A percentile compares a stretch with the other conserved stretches of the same genome.
Conservation (phyloP, 1,140 invertebrate species). For the Spodoptera litura region DNA sequence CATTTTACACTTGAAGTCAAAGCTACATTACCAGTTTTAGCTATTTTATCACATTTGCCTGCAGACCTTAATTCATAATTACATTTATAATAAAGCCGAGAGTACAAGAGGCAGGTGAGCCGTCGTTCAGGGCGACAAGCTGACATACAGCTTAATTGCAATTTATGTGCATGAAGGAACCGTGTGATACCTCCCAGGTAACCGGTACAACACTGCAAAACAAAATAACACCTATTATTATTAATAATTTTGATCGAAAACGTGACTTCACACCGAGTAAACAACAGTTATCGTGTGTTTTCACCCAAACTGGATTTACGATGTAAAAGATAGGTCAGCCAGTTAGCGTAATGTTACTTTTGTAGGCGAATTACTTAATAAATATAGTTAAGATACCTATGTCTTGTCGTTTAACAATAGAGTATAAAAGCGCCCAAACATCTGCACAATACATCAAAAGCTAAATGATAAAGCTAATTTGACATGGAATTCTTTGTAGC, state of each 20-base stretch:
- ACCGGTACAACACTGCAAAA: neutral
- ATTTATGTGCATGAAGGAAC: conserved; percentile 55
- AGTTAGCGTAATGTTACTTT: too few relatives aligned
- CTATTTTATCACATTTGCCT: conserved; percentile 32
- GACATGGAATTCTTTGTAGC: conserved; percentile 48
- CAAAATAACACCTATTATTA: neutral
- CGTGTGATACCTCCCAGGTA: conserved; percentile 18
- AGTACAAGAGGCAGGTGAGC: conserved; percentile 15
- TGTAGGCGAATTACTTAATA: too few relatives aligned
- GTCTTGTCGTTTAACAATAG: too few relatives aligned
- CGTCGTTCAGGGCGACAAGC: conserved; percentile 18
- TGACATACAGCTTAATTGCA: conserved; percentile 57
- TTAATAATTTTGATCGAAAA: too few relatives aligned
- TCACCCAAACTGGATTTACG: neutral
- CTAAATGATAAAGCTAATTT: conserved; percentile 51
- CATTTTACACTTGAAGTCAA: conserved; percentile 4
- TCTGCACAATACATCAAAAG: conserved; percentile 41
- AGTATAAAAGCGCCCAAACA: neutral
- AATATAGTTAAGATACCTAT: too few relatives aligned
- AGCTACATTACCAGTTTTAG: conserved; percentile 14
- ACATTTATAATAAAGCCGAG: conserved; percentile 33
- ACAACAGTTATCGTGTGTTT: too few relatives aligned
- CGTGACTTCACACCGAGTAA: too few relatives aligned
- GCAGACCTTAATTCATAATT: conserved; percentile 44
- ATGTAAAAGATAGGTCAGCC: neutral